These are phyloP conservation scores for Platyrinchus mystaceus DNA, from an alignment of 2,797 vertebrate genomes.

Conservation along the genomic window DNA sequence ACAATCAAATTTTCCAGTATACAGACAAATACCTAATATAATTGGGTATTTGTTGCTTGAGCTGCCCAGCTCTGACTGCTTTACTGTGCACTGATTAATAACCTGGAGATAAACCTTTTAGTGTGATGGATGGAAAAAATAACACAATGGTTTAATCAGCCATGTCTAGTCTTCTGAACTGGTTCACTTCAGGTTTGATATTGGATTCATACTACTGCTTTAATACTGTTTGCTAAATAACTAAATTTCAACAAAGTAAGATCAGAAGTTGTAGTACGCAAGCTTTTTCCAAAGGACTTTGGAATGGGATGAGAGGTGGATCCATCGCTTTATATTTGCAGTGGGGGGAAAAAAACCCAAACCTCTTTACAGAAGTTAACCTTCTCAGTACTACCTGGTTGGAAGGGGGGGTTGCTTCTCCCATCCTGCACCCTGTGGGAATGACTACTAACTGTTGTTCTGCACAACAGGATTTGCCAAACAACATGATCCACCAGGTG, in stretches of 20 bases:
- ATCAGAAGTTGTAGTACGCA: neutral
- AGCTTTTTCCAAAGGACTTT: neutral
- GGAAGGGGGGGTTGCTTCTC: neutral
- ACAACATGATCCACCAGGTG: constrained; percentile 99
- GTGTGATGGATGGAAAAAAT: neutral
- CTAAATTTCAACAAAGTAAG: neutral
- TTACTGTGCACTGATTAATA: neutral
- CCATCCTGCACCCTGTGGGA: neutral
- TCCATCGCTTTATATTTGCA: neutral
- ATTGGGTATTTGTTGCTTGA: neutral
- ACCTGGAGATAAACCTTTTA: neutral
- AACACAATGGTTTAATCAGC: neutral
- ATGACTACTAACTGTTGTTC: neutral
- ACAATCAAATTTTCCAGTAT: neutral
- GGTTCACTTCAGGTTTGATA: neutral
- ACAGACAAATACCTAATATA: neutral
- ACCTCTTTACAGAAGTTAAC: neutral
- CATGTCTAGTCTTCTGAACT: neutral
- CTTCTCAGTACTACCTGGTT: neutral
- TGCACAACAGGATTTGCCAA: constrained; percentile 89
- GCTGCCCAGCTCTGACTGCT: neutral
- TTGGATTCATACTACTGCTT: neutral
- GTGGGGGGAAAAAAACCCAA: neutral
- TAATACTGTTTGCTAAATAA: neutral
- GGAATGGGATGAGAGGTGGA: neutral